phyloP scores from a whole-genome alignment of 2,888 invertebrate species.

The Plagodis dolabraria region DNA sequence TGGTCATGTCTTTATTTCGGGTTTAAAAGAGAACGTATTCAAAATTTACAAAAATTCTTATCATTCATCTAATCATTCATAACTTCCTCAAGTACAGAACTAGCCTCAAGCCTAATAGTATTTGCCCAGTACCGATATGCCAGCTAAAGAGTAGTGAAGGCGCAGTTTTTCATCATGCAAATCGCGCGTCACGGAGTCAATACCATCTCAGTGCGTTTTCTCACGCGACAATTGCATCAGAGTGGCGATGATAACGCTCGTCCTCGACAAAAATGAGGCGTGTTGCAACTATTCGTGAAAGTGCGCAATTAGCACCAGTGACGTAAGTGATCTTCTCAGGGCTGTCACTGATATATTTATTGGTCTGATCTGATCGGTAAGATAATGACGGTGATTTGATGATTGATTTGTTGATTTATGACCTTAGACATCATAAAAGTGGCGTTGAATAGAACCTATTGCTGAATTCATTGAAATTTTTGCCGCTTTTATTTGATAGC shows the following conservation, averaged over 20 bases:
- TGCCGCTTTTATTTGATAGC: no score
- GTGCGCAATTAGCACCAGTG: constrained; percentile 36
- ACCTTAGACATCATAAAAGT: no score
- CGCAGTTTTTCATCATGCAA: neutral
- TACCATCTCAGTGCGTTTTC: constrained; percentile 2
- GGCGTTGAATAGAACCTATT: no score
- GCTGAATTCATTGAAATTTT: no score
- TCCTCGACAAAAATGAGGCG: constrained; percentile 37
- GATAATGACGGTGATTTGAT: neutral
- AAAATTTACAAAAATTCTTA: no score
- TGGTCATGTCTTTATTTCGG: no score
- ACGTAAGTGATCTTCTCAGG: constrained; percentile 27
- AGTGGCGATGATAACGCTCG: constrained; percentile 31
- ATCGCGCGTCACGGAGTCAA: neutral
- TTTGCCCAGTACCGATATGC: no score
- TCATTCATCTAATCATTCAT: no score
- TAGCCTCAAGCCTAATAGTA: no score
- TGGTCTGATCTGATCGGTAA: constrained; percentile 12
- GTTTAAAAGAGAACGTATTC: no score
- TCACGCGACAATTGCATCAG: constrained; percentile 33
- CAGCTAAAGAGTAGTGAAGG: neutral
- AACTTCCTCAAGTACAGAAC: no score
- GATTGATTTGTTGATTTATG: no score
- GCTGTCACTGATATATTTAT: constrained; percentile 18
- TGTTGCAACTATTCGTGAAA: constrained; percentile 40